Evolutionary conservation across 2,888 invertebrate genomes (phyloP).

Genomic region (Stenodema calcarata): DNA sequence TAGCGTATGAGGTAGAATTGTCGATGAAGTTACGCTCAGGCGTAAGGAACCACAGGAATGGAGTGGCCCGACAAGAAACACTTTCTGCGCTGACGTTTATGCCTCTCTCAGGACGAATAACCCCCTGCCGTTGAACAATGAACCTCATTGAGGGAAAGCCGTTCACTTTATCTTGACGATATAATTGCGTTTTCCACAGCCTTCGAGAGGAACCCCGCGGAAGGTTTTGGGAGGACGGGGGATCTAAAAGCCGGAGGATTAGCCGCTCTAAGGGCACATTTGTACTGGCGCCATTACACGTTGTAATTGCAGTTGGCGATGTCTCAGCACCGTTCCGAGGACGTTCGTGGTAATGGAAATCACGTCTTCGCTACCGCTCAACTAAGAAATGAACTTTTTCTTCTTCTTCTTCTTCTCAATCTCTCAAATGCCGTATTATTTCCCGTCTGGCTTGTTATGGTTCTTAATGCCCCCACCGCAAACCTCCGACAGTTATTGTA

Average conservation of each 20-base stretch:
- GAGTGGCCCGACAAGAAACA: too few species aligned
- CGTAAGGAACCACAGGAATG: too few species aligned
- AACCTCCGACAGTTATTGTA: too few species aligned
- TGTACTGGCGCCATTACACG: constrained; percentile 31
- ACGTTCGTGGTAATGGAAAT: not conserved
- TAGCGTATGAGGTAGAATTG: too few species aligned
- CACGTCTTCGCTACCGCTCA: not conserved
- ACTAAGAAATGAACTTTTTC: not conserved
- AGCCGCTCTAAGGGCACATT: constrained; percentile 17
- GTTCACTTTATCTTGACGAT: constrained; percentile 22
- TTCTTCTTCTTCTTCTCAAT: not conserved
- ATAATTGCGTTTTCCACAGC: constrained; percentile 26
- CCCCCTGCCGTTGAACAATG: constrained; percentile 15
- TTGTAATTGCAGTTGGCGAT: constrained; percentile 40
- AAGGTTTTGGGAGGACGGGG: not conserved
- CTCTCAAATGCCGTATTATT: too few species aligned
- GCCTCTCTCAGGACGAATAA: not conserved
- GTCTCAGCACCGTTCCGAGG: not conserved
- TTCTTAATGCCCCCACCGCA: too few species aligned
- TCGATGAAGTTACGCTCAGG: too few species aligned
- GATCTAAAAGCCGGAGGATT: not conserved
- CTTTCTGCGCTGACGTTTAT: not conserved
- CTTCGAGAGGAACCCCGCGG: not conserved
- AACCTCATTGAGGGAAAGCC: not conserved
- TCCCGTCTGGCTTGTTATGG: too few species aligned